Conservation (phyloP, 1,140 invertebrate species). For the Drosophila nannoptera region DNA sequence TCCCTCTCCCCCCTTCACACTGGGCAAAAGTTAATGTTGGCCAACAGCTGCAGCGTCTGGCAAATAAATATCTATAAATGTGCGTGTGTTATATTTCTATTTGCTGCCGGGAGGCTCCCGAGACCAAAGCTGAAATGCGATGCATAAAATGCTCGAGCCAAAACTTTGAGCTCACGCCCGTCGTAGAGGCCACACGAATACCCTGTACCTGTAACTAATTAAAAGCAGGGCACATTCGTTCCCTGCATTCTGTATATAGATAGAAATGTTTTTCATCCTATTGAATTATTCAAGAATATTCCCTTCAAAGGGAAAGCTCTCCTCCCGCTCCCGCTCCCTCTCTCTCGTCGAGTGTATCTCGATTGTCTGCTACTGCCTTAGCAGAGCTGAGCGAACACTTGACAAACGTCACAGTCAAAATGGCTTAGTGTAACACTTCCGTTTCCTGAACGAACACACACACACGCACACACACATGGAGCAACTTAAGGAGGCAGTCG, state of each 20-base stretch:
- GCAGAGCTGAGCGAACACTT: constrained; percentile 30
- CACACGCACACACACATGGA: not conserved
- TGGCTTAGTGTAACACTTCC: constrained; percentile 73
- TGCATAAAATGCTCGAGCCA: constrained; percentile 32
- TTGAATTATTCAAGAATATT: no score
- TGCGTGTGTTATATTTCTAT: constrained; percentile 48
- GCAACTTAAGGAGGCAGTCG: not conserved
- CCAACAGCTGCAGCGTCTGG: constrained; percentile 37
- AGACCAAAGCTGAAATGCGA: constrained; percentile 18
- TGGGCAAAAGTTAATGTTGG: constrained; percentile 48
- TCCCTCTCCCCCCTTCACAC: constrained; percentile 6
- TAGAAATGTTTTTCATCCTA: no score
- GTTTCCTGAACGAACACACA: constrained; percentile 46
- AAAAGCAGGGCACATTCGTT: no score
- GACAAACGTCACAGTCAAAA: constrained; percentile 63
- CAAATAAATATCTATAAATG: constrained; percentile 55
- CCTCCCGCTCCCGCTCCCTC: not conserved
- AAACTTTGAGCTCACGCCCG: constrained; percentile 1
- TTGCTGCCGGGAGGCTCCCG: constrained; percentile 12
- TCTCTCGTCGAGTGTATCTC: constrained; percentile 24
- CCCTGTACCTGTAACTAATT: not conserved
- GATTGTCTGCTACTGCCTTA: constrained; percentile 15
- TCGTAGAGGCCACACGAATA: constrained; percentile 2
- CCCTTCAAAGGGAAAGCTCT: no score
- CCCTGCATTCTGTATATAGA: no score